Conservation (phyloP, 1,140 invertebrate genomes). For the Apolygus lucorum region DNA sequence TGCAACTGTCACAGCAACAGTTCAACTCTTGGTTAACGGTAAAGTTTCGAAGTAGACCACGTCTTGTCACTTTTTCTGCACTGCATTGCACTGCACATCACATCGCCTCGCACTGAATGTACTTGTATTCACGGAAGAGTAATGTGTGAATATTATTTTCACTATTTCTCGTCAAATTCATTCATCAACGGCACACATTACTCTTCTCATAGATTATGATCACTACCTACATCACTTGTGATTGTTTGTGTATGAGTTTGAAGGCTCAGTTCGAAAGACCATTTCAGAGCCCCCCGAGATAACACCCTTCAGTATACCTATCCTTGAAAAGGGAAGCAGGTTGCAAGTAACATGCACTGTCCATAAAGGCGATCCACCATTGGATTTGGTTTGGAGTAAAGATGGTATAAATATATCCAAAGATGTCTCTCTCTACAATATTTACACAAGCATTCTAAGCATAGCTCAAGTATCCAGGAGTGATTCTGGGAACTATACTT, state of each 20-base stretch:
- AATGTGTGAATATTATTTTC: no score
- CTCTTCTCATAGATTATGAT: not conserved
- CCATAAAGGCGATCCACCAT: slow-evolving; percentile 56
- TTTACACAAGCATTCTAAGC: slow-evolving; percentile 60
- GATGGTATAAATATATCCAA: slow-evolving; percentile 40
- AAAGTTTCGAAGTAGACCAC: slow-evolving; percentile 30
- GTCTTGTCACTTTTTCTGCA: not conserved
- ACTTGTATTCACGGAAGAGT: not conserved
- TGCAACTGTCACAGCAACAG: slow-evolving; percentile 50
- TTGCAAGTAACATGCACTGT: slow-evolving; percentile 55
- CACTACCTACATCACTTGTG: not conserved
- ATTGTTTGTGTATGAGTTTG: slow-evolving; percentile 4
- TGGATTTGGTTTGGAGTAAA: slow-evolving; percentile 58
- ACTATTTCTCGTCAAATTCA: no score
- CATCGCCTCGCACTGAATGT: slow-evolving; percentile 1
- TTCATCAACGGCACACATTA: no score
- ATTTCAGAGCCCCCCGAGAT: slow-evolving; percentile 51
- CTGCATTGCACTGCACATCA: slow-evolving; percentile 26
- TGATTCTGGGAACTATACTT: slow-evolving; percentile 81
- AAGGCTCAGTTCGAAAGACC: slow-evolving; percentile 11
- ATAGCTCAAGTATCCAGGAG: slow-evolving; percentile 74
- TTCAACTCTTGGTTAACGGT: slow-evolving; percentile 54
- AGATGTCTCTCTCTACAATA: slow-evolving; percentile 40
- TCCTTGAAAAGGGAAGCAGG: slow-evolving; percentile 46
- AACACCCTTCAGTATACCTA: slow-evolving; percentile 45